Conservation (phyloP, 2,113 vertebrate genomes). For the Entomyzon cyanotis region DNA sequence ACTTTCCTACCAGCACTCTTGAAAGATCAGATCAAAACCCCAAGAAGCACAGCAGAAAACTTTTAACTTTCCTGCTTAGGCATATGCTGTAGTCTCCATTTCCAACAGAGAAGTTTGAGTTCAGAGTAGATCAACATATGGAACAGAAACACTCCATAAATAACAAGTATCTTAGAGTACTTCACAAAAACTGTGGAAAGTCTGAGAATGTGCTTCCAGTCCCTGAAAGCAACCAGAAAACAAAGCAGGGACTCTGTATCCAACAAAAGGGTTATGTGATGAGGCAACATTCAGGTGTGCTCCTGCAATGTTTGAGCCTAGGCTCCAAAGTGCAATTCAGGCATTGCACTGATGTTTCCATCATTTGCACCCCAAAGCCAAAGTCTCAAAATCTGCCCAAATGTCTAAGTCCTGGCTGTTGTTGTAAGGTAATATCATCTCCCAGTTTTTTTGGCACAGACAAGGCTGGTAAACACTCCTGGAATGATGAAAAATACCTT, state of each 20-base stretch:
- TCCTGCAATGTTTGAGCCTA: background rate
- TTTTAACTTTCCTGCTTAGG: background rate
- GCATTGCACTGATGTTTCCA: background rate
- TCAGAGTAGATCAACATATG: fast-evolving
- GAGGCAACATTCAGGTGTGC: background rate
- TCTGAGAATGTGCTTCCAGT: background rate
- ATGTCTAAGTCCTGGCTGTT: background rate
- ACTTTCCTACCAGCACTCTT: background rate
- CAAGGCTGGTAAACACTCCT: background rate
- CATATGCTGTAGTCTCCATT: background rate
- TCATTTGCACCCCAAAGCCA: background rate
- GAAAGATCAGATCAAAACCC: background rate
- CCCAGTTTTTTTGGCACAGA: background rate
- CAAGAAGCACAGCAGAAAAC: background rate
- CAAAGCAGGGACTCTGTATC: background rate
- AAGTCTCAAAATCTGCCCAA: background rate
- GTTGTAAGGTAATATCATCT: background rate
- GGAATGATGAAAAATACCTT: background rate
- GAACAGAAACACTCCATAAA: background rate
- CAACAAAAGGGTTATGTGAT: background rate
- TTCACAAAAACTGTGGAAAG: background rate
- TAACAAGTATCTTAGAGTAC: background rate
- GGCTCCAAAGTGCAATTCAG: background rate
- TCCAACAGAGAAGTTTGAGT: background rate
- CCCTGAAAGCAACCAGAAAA: background rate